Conservation (phyloP, 2,888 invertebrate species). For the Metallyticus violacea region DNA sequence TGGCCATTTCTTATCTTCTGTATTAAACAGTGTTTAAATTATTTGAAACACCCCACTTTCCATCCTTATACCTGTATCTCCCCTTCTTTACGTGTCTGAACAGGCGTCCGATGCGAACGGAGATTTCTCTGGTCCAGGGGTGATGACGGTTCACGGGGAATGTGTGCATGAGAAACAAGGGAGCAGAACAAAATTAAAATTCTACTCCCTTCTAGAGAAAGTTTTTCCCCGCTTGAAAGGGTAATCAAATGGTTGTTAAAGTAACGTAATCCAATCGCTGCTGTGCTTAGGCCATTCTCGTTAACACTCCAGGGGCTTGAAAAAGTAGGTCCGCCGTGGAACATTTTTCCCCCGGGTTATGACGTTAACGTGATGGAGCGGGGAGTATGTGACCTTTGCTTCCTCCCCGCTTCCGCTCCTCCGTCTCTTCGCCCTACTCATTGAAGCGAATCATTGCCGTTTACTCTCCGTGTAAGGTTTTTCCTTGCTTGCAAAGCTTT, state of each 20-base stretch:
- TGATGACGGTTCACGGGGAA: no score
- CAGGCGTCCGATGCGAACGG: no score
- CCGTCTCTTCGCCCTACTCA: not conserved
- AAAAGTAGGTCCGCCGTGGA: conserved; percentile 1
- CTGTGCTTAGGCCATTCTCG: conserved; percentile 8
- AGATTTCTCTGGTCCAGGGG: no score
- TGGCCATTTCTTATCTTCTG: no score
- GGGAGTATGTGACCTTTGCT: not conserved
- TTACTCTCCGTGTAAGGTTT: not conserved
- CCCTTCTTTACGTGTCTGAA: not conserved
- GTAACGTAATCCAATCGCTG: conserved; percentile 4
- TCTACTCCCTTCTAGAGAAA: conserved; percentile 8
- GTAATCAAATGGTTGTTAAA: conserved; percentile 5
- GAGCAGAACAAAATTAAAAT: conserved; percentile 2
- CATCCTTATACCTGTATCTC: no score
- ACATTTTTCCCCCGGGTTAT: not conserved
- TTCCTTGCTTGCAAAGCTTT: conserved; percentile 8
- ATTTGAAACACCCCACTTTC: no score
- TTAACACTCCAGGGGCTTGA: not conserved
- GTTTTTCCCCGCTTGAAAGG: not conserved
- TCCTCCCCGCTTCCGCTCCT: not conserved
- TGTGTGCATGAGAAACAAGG: not conserved
- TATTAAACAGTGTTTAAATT: no score
- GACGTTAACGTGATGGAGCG: not conserved
- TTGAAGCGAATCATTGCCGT: conserved; percentile 6